Evolutionary conservation across 2,113 vertebrate genomes (phyloP).

Genomic region (Oriolus oriolus): DNA sequence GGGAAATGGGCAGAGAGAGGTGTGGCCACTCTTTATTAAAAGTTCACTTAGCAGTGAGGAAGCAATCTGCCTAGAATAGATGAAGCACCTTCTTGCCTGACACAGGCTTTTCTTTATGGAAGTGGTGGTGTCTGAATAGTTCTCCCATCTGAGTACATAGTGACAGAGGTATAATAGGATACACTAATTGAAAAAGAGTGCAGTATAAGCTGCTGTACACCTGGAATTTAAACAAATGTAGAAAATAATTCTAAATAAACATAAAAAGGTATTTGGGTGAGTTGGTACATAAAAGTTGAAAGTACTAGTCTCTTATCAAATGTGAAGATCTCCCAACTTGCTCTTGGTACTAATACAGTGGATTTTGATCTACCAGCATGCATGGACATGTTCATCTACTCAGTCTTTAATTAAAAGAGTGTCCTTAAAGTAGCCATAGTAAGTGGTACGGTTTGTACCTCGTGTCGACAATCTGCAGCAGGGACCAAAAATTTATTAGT

Average conservation of each 20-base stretch:
- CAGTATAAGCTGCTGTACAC: neutral
- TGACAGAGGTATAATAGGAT: neutral
- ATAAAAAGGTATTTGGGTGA: neutral
- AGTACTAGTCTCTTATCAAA: neutral
- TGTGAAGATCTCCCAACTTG: neutral
- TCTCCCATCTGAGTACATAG: neutral
- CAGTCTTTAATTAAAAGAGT: neutral
- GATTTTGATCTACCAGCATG: neutral
- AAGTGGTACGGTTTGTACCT: neutral
- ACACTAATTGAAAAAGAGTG: neutral
- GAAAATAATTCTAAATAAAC: neutral
- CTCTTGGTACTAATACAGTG: neutral
- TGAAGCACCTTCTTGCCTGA: neutral
- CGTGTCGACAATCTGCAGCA: neutral
- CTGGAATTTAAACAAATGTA: neutral
- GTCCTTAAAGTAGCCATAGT: neutral
- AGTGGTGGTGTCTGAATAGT: neutral
- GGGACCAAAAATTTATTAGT: neutral
- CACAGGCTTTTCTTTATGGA: neutral
- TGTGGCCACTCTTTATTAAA: too few relatives aligned
- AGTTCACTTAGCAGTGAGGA: neutral
- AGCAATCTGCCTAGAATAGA: neutral
- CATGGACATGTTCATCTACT: neutral
- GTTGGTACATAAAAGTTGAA: neutral
- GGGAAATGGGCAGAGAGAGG: too few relatives aligned